Percentiles rank a stretch among this genome's conserved stretches.
These are phyloP conservation scores for Trachelus troglodyta DNA, from an alignment of 2,888 invertebrate species.

Conservation along the genomic window DNA sequence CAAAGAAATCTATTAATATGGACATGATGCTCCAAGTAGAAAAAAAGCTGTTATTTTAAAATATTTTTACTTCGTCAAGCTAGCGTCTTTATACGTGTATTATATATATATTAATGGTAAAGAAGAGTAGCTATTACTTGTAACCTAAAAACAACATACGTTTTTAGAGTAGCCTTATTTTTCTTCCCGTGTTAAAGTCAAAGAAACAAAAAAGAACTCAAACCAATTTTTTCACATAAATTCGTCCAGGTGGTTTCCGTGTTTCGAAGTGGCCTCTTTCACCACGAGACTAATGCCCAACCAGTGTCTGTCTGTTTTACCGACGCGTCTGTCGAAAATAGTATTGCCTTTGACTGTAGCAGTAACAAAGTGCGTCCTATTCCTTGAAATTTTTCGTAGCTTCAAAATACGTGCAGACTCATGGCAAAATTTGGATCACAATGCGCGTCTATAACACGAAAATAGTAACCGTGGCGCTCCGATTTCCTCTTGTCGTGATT, in stretches of 20 bases:
- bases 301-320: neutral
- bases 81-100: neutral
- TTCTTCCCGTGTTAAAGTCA: neutral
- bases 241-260: neutral
- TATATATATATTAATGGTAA: neutral
- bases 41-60: neutral
- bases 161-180: neutral
- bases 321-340: neutral
- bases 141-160: neutral
- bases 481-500: conserved; percentile 35
- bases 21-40: neutral
- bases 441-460: conserved; percentile 31
- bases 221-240: neutral
- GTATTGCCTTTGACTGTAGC: neutral
- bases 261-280: neutral
- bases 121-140: neutral
- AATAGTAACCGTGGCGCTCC: conserved; percentile 40
- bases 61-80: neutral
- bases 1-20: neutral
- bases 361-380: neutral
- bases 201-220: neutral
- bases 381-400: conserved; percentile 1
- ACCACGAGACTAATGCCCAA: neutral
- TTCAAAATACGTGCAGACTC: neutral
- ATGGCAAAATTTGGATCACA: conserved; percentile 32